Evolutionary conservation across 2,888 invertebrate genomes (phyloP), one percentile per base, ranked within the genome.

Genomic region (Andrena praecox): DNA sequence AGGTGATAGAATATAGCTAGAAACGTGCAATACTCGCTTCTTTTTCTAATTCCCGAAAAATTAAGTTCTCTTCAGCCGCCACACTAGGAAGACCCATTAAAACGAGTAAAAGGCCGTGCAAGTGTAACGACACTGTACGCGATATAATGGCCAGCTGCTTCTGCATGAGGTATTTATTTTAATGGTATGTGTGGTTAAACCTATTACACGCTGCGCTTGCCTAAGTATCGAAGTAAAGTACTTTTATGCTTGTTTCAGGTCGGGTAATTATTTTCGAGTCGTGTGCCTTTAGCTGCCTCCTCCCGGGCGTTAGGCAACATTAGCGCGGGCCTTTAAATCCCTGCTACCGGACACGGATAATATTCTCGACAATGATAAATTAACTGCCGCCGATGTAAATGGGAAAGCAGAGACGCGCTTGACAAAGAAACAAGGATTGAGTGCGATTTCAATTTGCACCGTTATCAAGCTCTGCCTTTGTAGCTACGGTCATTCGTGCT

Each of bases 341-440:
- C 60, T 54, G 75, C 71, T 71, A 75, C 64, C 35, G 73, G 64
- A 20, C 56, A 54, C 35, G 68, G 52, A 68, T 71, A 82, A 85
- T 76, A 63, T 60, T 29, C 35, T 5, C 59, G 78, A 78, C 82
- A 63, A 77, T 82, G 82, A 82, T 80, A 80, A 71, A 87, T 87
- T 76, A 80, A 78, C 29, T n/a, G 50, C 16, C 24, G 59, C 31
- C 48, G 7, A 7, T 56, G 56, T 56, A 29, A 86, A 80, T 68
- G 29, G 29, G 35, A 62, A 10, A 12, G 52, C 52, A n/a, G 20
- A 35, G n/a, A 42, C 8, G 10, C 54, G 10, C 20, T n/a, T 42
- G n/a, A 10, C 24, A 56, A 50, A 67, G 66, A 27, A 59, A 74
- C 56, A 3, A 42, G n/a, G 68, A 78, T 62, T n/a, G 27, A 63